Conservation (phyloP, 2,888 invertebrate genomes). For the Phoronis australis region DNA sequence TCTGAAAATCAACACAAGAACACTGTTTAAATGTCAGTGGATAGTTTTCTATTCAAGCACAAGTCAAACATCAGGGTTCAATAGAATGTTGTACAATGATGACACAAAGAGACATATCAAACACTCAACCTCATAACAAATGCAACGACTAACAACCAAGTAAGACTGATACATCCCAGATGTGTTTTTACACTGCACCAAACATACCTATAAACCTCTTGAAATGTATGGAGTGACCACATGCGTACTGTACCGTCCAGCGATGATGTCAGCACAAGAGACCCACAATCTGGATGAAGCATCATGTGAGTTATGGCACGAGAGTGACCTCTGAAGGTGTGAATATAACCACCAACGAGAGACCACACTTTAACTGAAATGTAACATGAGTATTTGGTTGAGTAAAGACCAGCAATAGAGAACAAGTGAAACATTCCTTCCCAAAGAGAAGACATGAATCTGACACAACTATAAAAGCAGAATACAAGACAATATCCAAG, state of each 20-base stretch:
- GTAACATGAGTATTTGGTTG: neutral
- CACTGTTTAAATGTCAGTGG: too few species aligned
- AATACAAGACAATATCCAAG: too few species aligned
- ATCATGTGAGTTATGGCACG: constrained; percentile 42
- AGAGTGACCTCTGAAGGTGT: constrained; percentile 50
- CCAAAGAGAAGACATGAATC: neutral
- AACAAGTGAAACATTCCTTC: neutral
- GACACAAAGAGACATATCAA: neutral
- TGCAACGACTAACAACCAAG: neutral
- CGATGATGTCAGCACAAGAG: constrained; percentile 45
- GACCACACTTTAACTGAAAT: constrained; percentile 49
- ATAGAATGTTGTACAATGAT: neutral
- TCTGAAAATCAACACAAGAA: too few species aligned
- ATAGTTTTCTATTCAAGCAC: too few species aligned
- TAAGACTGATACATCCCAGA: too few species aligned
- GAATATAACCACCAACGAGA: constrained; percentile 42
- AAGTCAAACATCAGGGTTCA: neutral
- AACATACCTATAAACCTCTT: constrained; percentile 43
- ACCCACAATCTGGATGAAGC: constrained; percentile 40
- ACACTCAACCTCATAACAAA: neutral
- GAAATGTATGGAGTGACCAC: constrained; percentile 50
- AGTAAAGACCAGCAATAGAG: neutral
- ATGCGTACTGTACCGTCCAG: constrained; percentile 47
- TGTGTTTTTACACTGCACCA: too few species aligned
- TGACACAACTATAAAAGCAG: neutral